A percentile compares a stretch with the other conserved stretches of the same genome.
Conservation (phyloP, 2,797 vertebrate species). For the Novumbra hubbsi region DNA sequence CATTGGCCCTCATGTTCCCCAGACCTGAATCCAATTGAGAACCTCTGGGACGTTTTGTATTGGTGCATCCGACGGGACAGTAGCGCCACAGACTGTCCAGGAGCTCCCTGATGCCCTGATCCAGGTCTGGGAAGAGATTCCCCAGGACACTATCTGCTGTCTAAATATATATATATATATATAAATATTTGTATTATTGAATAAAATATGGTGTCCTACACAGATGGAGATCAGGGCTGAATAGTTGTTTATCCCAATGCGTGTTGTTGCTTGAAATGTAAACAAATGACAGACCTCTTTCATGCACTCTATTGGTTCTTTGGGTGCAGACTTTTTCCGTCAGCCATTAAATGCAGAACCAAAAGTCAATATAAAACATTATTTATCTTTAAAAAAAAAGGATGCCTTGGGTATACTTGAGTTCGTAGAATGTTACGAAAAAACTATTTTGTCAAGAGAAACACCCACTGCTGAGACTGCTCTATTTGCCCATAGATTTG, state of each 20-base stretch:
- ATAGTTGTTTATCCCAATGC: background rate
- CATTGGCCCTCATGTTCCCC: too few relatives aligned
- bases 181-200: too few relatives aligned
- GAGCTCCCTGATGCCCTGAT: too few relatives aligned
- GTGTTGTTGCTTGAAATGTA: background rate
- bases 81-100: too few relatives aligned
- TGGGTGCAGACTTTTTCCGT: background rate
- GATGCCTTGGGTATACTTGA: background rate
- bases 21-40: too few relatives aligned
- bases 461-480: conserved; percentile 24
- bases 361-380: background rate
- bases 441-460: conserved; percentile 25
- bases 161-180: too few relatives aligned
- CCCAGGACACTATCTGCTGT: too few relatives aligned
- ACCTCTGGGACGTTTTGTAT: too few relatives aligned
- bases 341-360: background rate
- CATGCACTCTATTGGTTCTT: background rate
- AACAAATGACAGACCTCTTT: background rate
- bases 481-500: conserved; percentile 33
- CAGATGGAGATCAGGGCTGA: too few relatives aligned
- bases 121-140: too few relatives aligned
- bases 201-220: too few relatives aligned
- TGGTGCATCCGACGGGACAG: too few relatives aligned
- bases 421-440: conserved; percentile 15
- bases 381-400: background rate